phyloP scores from a whole-genome alignment of 2,797 vertebrate species.

The Pitangus sulphuratus region DNA sequence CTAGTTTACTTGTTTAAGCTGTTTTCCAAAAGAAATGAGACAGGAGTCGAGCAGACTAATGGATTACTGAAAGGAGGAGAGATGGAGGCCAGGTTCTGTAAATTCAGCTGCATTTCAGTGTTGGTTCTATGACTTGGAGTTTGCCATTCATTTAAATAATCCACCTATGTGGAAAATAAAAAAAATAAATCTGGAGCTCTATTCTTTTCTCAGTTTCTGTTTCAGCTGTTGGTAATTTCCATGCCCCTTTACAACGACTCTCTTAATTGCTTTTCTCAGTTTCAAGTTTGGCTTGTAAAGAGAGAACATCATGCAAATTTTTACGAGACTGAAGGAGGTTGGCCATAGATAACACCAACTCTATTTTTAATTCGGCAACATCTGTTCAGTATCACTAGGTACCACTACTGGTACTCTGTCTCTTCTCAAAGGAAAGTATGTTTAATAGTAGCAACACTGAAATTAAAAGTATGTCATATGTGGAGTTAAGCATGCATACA shows the following conservation, averaged over 20 bases:
- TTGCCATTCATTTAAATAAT: neutral
- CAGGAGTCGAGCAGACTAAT: rapidly evolving
- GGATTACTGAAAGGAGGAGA: neutral
- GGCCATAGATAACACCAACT: neutral
- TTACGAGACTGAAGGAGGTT: neutral
- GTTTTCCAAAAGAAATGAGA: neutral
- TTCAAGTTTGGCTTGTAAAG: neutral
- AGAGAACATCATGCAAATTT: neutral
- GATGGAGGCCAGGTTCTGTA: neutral
- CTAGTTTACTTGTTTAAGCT: neutral
- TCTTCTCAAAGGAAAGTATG: neutral
- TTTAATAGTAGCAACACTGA: neutral
- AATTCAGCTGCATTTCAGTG: neutral
- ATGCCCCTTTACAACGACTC: neutral
- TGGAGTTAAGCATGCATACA: neutral
- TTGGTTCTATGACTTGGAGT: neutral
- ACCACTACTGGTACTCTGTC: rapidly evolving
- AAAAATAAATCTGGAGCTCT: neutral
- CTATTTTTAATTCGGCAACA: neutral
- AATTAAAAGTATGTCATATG: neutral
- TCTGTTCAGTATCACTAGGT: neutral
- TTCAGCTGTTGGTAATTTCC: neutral
- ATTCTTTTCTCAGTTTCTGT: neutral
- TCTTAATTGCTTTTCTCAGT: neutral
- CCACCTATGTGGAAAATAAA: neutral